Conservation (phyloP, 53 echinoderm and acorn worm genomes). For the Antedon mediterranea region DNA sequence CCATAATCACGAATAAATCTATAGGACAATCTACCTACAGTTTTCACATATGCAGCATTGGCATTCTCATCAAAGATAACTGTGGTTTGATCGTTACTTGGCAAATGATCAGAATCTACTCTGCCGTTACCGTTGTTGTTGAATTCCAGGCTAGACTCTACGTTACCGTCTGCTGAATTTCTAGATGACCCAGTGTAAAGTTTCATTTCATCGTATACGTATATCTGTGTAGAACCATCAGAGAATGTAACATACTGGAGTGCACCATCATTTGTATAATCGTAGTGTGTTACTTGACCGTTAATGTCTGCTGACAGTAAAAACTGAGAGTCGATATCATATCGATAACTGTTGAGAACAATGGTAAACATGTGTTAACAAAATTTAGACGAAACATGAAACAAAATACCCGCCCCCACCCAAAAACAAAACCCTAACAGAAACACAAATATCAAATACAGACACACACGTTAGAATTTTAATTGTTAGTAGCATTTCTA, state of each 20-base stretch:
- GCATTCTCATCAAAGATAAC: slow-evolving; percentile 10
- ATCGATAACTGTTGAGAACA: slow-evolving; percentile 12
- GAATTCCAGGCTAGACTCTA: slow-evolving; percentile 4
- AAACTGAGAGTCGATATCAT: slow-evolving; percentile 10
- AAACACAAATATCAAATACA: no score
- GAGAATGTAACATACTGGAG: slow-evolving; percentile 9
- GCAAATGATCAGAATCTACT: not conserved
- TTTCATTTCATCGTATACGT: slow-evolving; percentile 5
- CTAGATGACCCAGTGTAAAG: not conserved
- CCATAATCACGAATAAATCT: slow-evolving; percentile 3
- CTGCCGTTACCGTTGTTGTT: slow-evolving; percentile 1
- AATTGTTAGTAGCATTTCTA: no score
- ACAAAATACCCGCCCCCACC: no score
- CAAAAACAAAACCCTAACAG: no score
- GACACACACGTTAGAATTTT: no score
- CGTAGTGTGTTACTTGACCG: slow-evolving; percentile 7
- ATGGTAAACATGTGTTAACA: no score
- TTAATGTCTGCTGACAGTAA: slow-evolving; percentile 13
- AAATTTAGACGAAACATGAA: no score
- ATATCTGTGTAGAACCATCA: not conserved
- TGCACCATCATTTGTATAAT: slow-evolving; percentile 25
- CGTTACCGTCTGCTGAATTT: not conserved
- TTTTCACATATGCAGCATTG: slow-evolving; percentile 8
- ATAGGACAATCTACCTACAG: slow-evolving; percentile 7
- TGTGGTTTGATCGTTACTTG: slow-evolving; percentile 2